Evolutionary conservation across 1,140 invertebrate species (phyloP).

Genomic region (Conus betulinus): DNA sequence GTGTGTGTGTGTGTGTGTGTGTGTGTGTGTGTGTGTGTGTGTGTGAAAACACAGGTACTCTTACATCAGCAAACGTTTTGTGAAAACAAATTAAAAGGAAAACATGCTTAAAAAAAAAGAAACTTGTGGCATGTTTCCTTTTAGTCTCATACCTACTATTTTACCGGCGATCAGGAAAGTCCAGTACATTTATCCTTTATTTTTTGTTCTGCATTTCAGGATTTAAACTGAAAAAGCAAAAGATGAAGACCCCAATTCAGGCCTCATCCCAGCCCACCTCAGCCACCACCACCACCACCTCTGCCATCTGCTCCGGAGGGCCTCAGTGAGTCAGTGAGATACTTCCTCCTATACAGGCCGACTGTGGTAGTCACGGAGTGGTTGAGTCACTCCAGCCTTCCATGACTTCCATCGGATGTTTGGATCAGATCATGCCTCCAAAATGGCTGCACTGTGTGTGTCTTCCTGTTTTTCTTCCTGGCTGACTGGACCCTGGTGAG

Average conservation of each 20-base stretch:
- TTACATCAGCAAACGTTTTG: too few relatives aligned
- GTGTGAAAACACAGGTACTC: not conserved
- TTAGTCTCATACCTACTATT: too few relatives aligned
- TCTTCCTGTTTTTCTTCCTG: too few relatives aligned
- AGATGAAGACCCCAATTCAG: not conserved
- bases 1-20: not conserved
- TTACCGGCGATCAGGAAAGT: too few relatives aligned
- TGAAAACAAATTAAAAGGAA: too few relatives aligned
- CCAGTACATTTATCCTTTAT: not conserved
- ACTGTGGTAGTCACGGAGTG: not conserved
- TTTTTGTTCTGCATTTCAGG: not conserved
- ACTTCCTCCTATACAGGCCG: not conserved
- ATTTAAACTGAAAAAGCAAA: not conserved
- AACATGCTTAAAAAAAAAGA: too few relatives aligned
- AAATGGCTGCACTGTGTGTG: not conserved
- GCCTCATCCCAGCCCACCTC: not conserved
- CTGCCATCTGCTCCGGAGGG: not conserved
- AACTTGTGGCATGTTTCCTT: too few relatives aligned
- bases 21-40: slow-evolving; percentile 7
- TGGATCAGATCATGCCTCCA: too few relatives aligned
- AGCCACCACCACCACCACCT: not conserved
- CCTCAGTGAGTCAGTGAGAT: not conserved
- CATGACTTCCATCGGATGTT: not conserved
- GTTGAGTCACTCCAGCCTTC: not conserved
- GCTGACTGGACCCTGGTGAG: too few relatives aligned